A percentile compares a stretch with the other conserved stretches of the same genome.
Conservation (phyloP, 2,797 vertebrate species). For the Rhyacichthys aspro region DNA sequence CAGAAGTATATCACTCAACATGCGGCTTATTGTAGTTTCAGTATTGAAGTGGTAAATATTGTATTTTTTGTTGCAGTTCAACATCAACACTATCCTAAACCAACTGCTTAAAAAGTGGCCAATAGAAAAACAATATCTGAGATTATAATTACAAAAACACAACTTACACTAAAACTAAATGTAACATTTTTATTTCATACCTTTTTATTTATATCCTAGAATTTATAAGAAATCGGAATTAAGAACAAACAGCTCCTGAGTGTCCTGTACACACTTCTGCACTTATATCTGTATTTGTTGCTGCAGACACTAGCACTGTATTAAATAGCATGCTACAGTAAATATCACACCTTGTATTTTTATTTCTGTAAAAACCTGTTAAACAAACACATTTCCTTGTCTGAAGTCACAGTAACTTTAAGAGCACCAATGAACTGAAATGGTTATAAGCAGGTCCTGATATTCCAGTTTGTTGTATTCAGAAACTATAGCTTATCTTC, state of each 20-base stretch:
- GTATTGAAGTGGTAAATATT: constrained; percentile 4
- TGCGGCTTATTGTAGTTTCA: constrained; percentile 3
- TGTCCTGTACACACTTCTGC: constrained; percentile 6
- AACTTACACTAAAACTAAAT: background rate
- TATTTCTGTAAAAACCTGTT: constrained; percentile 33
- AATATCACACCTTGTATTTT: constrained; percentile 29
- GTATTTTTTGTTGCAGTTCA: constrained; percentile 9
- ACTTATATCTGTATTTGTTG: constrained; percentile 39
- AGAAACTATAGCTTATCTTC: constrained; percentile 38
- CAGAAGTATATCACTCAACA: background rate
- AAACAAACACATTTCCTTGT: constrained; percentile 30
- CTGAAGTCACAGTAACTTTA: constrained; percentile 31
- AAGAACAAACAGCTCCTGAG: constrained; percentile 29
- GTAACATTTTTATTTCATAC: background rate
- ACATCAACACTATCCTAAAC: background rate
- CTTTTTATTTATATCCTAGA: background rate
- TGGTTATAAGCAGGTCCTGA: constrained; percentile 28
- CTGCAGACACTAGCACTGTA: constrained; percentile 39
- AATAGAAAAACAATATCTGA: too few species aligned
- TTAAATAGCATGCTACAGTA: constrained; percentile 64
- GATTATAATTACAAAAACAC: background rate
- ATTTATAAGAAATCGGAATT: constrained; percentile 33
- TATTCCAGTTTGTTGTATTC: constrained; percentile 36
- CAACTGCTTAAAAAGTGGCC: background rate
- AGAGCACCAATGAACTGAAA: constrained; percentile 27